Evolutionary conservation across 2,888 invertebrate species (phyloP).

Genomic region (Idaea straminata): DNA sequence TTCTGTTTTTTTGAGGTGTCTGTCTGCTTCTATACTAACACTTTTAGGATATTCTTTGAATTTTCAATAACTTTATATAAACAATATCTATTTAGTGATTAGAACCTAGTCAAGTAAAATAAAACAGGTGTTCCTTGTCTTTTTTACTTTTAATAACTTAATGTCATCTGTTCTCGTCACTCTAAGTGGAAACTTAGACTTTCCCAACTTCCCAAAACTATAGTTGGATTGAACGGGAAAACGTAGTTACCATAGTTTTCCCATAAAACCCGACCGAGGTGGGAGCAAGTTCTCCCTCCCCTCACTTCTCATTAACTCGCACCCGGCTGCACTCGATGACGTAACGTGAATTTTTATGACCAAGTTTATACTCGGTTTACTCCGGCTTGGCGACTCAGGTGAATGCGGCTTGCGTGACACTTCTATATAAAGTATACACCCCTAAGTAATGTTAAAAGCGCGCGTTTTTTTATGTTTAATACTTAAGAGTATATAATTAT

Average conservation of each 20-base stretch:
- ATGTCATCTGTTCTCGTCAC: neutral
- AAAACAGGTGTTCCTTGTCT: too few species aligned
- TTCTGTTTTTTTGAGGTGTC: too few species aligned
- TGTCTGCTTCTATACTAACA: too few species aligned
- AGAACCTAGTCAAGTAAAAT: too few species aligned
- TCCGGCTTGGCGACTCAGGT: neutral
- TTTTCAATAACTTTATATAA: too few species aligned
- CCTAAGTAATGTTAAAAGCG: neutral
- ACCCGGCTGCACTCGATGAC: conserved; percentile 59
- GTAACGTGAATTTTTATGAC: conserved; percentile 63
- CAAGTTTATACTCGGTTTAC: conserved; percentile 23
- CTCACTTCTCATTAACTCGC: conserved; percentile 38
- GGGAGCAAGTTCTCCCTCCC: conserved; percentile 18
- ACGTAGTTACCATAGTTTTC: conserved; percentile 11
- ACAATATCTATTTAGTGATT: too few species aligned
- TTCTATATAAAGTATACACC: neutral
- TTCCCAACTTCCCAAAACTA: conserved; percentile 11
- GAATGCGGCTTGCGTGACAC: neutral
- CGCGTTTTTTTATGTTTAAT: neutral
- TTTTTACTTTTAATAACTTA: neutral
- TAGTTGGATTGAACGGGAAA: conserved; percentile 17
- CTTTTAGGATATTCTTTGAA: too few species aligned
- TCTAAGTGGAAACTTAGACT: neutral
- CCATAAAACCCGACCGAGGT: conserved; percentile 13
- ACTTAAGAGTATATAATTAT: neutral